Evolutionary conservation across 2,797 vertebrate species (phyloP).

Genomic region (Malacoraja senta): DNA sequence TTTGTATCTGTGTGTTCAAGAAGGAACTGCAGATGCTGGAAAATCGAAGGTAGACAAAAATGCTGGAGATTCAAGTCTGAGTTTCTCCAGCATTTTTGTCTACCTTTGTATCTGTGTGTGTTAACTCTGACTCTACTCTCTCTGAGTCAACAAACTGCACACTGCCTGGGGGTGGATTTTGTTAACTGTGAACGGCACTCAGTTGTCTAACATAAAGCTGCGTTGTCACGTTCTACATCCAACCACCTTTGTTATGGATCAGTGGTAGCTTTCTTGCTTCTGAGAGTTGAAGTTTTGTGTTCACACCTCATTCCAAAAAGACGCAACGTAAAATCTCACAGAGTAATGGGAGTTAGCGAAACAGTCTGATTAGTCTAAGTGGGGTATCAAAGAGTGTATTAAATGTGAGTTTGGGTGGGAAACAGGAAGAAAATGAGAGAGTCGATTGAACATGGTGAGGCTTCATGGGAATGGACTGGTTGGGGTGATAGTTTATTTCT

Average conservation of each 20-base stretch:
- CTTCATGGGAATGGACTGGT: background rate
- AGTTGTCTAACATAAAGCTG: background rate
- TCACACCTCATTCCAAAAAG: background rate
- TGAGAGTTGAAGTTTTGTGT: background rate
- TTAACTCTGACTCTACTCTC: too few species aligned
- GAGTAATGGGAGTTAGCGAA: too few species aligned
- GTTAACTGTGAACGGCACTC: background rate
- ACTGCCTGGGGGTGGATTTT: background rate
- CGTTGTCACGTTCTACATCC: background rate
- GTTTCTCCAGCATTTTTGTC: too few species aligned
- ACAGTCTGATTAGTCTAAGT: background rate
- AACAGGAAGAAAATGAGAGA: background rate
- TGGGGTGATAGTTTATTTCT: background rate
- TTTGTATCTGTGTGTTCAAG: too few species aligned
- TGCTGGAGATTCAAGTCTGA: too few species aligned
- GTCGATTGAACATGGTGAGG: background rate
- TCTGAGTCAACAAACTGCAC: too few species aligned
- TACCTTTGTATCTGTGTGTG: too few species aligned
- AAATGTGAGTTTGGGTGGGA: background rate
- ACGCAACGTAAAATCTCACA: background rate
- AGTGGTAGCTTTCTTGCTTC: background rate
- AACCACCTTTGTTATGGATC: background rate
- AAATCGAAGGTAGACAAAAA: too few species aligned
- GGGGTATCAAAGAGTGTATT: background rate
- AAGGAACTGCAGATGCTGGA: too few species aligned